Percentiles rank a stretch among this genome's conserved stretches.
phyloP scores from a whole-genome alignment of 2,888 invertebrate genomes.

The Neuroscelio doddi region DNA sequence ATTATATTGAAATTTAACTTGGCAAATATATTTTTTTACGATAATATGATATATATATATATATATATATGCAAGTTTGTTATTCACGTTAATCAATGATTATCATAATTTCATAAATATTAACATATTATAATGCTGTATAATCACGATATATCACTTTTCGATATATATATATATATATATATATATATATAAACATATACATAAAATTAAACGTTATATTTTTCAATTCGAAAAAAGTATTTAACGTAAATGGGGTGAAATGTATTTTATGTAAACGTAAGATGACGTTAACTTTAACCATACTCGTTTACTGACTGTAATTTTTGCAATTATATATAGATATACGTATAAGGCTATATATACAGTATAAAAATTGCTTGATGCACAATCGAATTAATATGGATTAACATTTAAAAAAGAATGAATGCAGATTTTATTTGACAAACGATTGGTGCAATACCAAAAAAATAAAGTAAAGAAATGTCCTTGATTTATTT shows the following conservation, averaged over 20 bases:
- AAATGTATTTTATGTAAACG: not conserved
- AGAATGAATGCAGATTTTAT: constrained; percentile 28
- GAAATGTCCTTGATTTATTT: not conserved
- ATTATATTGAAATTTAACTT: too few relatives aligned
- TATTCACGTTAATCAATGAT: too few relatives aligned
- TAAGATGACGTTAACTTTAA: not conserved
- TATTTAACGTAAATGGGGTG: not conserved
- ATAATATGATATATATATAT: too few relatives aligned
- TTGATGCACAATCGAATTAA: constrained; percentile 13
- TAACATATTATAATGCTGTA: too few relatives aligned
- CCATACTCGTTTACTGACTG: constrained; percentile 11
- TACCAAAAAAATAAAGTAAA: constrained; percentile 20
- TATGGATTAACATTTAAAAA: constrained; percentile 32
- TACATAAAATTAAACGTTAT: too few relatives aligned
- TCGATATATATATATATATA: too few relatives aligned
- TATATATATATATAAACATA: too few relatives aligned
- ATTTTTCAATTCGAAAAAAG: not conserved
- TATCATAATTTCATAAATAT: too few relatives aligned
- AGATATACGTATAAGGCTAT: not conserved
- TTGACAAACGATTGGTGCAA: constrained; percentile 31
- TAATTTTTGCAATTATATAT: constrained; percentile 21
- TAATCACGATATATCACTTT: too few relatives aligned
- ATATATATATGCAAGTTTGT: too few relatives aligned
- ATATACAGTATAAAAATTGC: constrained; percentile 13
- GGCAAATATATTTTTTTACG: too few relatives aligned